Evolutionary conservation across 2,113 vertebrate species (phyloP).

Genomic region (Pseudopodoces humilis): DNA sequence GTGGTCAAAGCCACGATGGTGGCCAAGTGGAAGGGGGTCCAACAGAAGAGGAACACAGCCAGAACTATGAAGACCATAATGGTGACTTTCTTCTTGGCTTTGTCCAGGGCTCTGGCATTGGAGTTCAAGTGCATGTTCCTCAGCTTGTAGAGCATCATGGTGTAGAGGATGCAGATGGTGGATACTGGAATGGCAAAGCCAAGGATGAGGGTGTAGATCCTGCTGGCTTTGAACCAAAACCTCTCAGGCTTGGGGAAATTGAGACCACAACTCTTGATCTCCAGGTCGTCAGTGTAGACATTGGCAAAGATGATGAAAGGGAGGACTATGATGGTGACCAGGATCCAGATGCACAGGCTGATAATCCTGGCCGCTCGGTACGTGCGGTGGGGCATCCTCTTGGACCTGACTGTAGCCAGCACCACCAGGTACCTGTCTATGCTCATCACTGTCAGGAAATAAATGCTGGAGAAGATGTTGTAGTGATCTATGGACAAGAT

Average conservation of each 20-base stretch:
- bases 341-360: constrained; percentile 86
- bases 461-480: constrained; percentile 92
- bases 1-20: constrained; percentile 88
- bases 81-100: constrained; percentile 89
- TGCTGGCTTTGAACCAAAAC: constrained; percentile 87
- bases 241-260: constrained; percentile 86
- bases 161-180: constrained; percentile 86
- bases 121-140: constrained; percentile 84
- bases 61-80: constrained; percentile 89
- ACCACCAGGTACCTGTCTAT: constrained; percentile 88
- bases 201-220: constrained; percentile 86
- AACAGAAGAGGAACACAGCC: constrained; percentile 88
- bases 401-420: constrained; percentile 82
- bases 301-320: constrained; percentile 87
- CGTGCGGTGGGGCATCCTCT: constrained; percentile 82
- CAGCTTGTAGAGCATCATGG: constrained; percentile 85
- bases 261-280: constrained; percentile 85
- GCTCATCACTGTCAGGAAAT: constrained; percentile 91
- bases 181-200: constrained; percentile 88
- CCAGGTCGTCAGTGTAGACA: constrained; percentile 73
- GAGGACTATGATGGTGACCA: constrained; percentile 84
- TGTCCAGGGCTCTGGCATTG: constrained; percentile 86
- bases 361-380: constrained; percentile 83
- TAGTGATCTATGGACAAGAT: constrained; percentile 89
- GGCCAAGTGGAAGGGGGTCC: constrained; percentile 90